A percentile compares a stretch with the other conserved stretches of the same genome.
Evolutionary conservation across 2,113 vertebrate species (phyloP).

Genomic region (Orycteropus afer): DNA sequence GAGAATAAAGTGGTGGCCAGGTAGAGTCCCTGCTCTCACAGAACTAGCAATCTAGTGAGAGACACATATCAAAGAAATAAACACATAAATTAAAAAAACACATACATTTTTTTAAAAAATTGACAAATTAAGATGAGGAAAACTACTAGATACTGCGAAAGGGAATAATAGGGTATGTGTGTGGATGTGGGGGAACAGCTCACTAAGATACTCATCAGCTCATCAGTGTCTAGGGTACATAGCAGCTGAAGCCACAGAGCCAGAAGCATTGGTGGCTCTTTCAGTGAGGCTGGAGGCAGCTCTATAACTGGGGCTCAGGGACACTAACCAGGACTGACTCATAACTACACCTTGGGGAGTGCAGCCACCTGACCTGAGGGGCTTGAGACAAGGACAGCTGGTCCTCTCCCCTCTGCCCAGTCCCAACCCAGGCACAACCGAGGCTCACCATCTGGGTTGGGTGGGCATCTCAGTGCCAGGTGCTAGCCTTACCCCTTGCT

Average conservation of each 20-base stretch:
- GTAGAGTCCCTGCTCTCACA: not conserved
- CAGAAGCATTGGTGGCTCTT: not conserved
- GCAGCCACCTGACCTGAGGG: not conserved
- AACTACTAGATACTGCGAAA: not conserved
- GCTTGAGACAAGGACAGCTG: not conserved
- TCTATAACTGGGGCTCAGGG: not conserved
- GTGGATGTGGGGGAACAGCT: not conserved
- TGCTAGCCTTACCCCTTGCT: not conserved
- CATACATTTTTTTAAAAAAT: too few relatives aligned
- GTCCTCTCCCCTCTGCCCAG: rapidly evolving
- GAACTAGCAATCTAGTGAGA: not conserved
- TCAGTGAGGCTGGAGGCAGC: not conserved
- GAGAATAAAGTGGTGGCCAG: not conserved
- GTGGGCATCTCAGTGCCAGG: not conserved
- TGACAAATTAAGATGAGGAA: not conserved
- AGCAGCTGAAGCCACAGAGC: not conserved
- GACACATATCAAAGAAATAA: not conserved
- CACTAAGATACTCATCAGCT: not conserved
- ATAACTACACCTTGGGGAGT: not conserved
- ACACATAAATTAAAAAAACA: not conserved
- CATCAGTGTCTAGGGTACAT: not conserved
- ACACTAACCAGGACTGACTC: not conserved
- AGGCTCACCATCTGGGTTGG: not conserved
- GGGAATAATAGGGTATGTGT: not conserved
- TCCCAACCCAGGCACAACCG: not conserved